These are phyloP conservation scores for Cinclus cinclus DNA, from an alignment of 2,113 vertebrate genomes.

Conservation along the genomic window DNA sequence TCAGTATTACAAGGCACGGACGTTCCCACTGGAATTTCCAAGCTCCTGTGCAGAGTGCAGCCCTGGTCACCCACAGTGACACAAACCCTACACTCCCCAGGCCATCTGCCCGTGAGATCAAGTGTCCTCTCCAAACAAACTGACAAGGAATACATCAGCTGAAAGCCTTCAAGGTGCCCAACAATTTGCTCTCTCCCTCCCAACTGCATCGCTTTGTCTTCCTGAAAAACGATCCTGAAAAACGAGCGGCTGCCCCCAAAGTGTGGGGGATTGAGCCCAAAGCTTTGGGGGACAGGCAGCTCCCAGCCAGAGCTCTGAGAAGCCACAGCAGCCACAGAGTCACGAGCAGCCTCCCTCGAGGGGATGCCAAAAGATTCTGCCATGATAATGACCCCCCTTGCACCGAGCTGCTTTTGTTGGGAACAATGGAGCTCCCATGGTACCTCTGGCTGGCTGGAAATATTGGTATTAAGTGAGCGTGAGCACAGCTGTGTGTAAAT, in stretches of 20 bases:
- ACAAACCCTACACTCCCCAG: not conserved
- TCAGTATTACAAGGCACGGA: not conserved
- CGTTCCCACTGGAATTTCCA: not conserved
- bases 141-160: not conserved
- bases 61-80: not conserved
- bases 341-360: not conserved
- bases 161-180: not conserved
- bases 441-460: constrained; percentile 63
- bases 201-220: not conserved
- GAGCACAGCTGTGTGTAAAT: constrained; percentile 78
- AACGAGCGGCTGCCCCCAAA: not conserved
- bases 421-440: constrained; percentile 63
- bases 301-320: fast-evolving
- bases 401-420: constrained; percentile 54
- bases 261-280: not conserved
- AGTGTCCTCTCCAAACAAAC: not conserved
- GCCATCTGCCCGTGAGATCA: not conserved
- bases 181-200: not conserved
- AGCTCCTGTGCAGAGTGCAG: not conserved
- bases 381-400: constrained; percentile 31
- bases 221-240: not conserved
- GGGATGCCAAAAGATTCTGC: constrained; percentile 11
- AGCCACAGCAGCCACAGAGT: not conserved
- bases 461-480: constrained; percentile 61
- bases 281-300: not conserved